Evolutionary conservation across 2,888 invertebrate species (phyloP).

Genomic region (Periphyllus acericola): DNA sequence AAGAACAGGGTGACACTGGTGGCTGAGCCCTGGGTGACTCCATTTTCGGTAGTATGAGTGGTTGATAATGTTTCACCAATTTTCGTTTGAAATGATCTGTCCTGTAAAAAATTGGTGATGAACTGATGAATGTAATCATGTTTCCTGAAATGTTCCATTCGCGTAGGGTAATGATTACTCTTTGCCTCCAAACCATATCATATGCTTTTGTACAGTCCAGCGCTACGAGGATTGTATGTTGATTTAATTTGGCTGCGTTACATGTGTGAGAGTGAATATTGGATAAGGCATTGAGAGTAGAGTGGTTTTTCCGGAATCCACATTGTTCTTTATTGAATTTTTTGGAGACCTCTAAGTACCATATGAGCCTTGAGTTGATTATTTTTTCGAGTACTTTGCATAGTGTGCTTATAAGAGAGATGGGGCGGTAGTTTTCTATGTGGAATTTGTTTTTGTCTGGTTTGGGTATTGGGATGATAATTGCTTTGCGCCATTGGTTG

Average conservation of each 20-base stretch:
- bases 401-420: too few species aligned
- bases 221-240: background rate
- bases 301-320: constrained; percentile 7
- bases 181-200: constrained; percentile 9
- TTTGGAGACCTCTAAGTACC: background rate
- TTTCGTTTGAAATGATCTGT: too few species aligned
- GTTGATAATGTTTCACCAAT: too few species aligned
- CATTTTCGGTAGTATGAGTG: background rate
- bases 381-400: constrained; percentile 14
- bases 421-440: too few species aligned
- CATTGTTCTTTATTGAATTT: too few species aligned
- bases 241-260: background rate
- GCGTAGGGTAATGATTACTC: background rate
- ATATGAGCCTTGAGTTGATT: constrained; percentile 2
- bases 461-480: too few species aligned
- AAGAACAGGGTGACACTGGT: too few species aligned
- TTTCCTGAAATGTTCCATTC: too few species aligned
- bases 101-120: too few species aligned
- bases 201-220: background rate
- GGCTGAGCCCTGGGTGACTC: background rate
- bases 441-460: too few species aligned
- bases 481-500: too few species aligned
- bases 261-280: constrained; percentile 3
- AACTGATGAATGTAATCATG: too few species aligned
- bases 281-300: background rate